A percentile compares a stretch with the other conserved stretches of the same genome.
These are phyloP conservation scores for Hoplodrina ambigua DNA, from an alignment of 2,888 invertebrate species.

Conservation along the genomic window DNA sequence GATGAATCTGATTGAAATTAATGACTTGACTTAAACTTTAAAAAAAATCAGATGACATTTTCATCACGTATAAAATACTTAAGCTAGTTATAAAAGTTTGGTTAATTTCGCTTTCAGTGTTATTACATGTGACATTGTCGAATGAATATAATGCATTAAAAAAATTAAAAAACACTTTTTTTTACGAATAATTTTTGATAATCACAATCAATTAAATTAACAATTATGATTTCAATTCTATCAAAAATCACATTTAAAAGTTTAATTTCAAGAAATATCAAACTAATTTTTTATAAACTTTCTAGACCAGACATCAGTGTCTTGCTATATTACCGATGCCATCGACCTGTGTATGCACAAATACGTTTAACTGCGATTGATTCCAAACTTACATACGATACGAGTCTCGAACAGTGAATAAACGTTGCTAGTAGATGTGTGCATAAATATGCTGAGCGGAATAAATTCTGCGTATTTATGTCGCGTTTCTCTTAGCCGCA, in stretches of 20 bases:
- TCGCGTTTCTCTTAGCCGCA: slow-evolving; percentile 28
- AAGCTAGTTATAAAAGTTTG: no score
- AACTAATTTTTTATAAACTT: slow-evolving; percentile 5
- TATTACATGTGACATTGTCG: no score
- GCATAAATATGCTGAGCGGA: slow-evolving; percentile 25
- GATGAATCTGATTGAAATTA: no score
- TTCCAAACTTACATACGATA: slow-evolving; percentile 29
- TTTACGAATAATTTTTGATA: no score
- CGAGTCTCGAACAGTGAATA: slow-evolving; percentile 21
- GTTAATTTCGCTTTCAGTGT: no score
- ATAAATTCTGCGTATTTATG: slow-evolving; percentile 53
- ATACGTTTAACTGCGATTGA: slow-evolving; percentile 28
- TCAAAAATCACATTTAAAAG: not conserved
- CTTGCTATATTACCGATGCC: slow-evolving; percentile 8
- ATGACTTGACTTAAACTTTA: no score
- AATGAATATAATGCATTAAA: no score
- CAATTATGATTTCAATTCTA: not conserved
- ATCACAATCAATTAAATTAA: no score
- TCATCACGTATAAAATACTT: no score
- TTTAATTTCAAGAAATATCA: not conserved
- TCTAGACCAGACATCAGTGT: slow-evolving; percentile 5
- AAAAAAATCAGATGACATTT: no score
- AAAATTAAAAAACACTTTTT: no score
- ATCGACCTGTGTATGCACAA: not conserved
- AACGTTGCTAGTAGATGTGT: slow-evolving; percentile 25